Conservation (phyloP, 2,113 vertebrate genomes). For the Psittacula cyanocephala region DNA sequence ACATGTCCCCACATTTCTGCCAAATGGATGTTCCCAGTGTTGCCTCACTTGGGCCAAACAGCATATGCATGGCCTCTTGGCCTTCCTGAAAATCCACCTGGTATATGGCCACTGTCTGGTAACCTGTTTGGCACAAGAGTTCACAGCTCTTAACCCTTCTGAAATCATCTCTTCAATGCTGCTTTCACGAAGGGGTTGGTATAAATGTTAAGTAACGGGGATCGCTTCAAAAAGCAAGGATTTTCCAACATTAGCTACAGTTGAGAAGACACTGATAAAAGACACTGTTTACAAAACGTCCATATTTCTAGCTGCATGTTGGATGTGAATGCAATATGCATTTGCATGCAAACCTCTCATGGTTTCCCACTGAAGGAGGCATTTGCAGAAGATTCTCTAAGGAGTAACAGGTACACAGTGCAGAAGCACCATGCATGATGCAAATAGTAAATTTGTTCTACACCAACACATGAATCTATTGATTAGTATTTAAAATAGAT, state of each 20-base stretch:
- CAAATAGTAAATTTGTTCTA: background rate
- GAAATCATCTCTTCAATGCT: background rate
- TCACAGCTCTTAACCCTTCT: background rate
- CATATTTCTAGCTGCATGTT: background rate
- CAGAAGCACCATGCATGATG: background rate
- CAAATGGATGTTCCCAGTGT: rapidly evolving
- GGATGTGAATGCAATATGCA: background rate
- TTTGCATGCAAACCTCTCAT: background rate
- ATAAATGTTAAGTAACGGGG: background rate
- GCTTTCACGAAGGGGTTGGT: background rate
- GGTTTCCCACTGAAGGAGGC: background rate
- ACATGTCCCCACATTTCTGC: background rate
- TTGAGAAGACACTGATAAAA: background rate
- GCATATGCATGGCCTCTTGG: background rate
- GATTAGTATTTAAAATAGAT: conserved; percentile 10
- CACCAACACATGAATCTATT: background rate
- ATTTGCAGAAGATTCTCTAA: background rate
- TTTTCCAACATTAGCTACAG: background rate
- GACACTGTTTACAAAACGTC: rapidly evolving
- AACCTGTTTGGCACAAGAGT: background rate
- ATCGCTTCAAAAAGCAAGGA: background rate
- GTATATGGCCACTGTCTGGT: background rate
- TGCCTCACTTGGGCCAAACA: background rate
- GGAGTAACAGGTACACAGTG: background rate
- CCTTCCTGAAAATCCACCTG: background rate